Evolutionary conservation across 2,888 invertebrate species (phyloP).

Genomic region (Polyploca ridens): DNA sequence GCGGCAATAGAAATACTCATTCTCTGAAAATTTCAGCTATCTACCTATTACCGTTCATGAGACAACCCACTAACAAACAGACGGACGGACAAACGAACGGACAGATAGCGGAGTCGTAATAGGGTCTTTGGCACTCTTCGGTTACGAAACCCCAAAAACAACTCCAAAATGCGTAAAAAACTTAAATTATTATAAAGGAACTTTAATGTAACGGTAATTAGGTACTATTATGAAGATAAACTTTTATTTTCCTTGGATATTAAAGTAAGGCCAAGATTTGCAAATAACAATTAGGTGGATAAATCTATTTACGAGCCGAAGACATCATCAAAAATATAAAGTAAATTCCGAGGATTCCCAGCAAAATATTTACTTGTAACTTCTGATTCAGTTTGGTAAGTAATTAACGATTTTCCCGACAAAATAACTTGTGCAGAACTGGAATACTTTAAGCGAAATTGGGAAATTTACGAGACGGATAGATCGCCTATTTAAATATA

Average conservation of each 20-base stretch:
- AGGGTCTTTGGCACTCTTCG: too few species aligned
- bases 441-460: conserved; percentile 14
- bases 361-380: conserved; percentile 9
- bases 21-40: too few species aligned
- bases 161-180: too few species aligned
- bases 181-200: too few species aligned
- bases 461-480: conserved; percentile 14
- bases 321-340: conserved; percentile 11
- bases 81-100: too few species aligned
- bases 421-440: conserved; percentile 15
- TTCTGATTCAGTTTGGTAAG: conserved; percentile 5
- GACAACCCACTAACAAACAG: too few species aligned
- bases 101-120: too few species aligned
- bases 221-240: too few species aligned
- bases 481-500: conserved; percentile 15
- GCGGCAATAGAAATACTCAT: too few species aligned
- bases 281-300: neutral
- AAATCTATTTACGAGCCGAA: conserved; percentile 4
- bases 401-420: conserved; percentile 3
- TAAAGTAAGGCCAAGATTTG: neutral
- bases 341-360: conserved; percentile 12
- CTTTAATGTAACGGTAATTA: too few species aligned
- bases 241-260: neutral
- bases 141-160: too few species aligned
- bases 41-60: too few species aligned